These are phyloP conservation scores for Chloroceryle amazona DNA, from an alignment of 2,797 vertebrate genomes.

Conservation along the genomic window DNA sequence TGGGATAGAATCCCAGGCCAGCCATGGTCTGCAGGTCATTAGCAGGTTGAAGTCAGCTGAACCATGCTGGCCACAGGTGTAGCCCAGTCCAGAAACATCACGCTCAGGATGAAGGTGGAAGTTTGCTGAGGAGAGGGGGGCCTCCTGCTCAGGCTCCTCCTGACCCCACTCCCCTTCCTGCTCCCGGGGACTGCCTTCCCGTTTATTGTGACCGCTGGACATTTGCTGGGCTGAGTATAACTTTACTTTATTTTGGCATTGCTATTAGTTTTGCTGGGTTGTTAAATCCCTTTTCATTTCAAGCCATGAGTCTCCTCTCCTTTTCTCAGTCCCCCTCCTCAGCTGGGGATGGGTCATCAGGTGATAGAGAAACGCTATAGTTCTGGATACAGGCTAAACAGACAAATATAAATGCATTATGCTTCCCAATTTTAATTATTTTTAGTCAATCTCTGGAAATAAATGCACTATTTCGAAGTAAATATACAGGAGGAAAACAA, in stretches of 20 bases:
- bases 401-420: background rate
- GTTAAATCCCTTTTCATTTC: background rate
- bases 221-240: background rate
- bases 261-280: background rate
- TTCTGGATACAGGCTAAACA: background rate
- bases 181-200: background rate
- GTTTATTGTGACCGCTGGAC: background rate
- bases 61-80: background rate
- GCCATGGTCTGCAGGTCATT: background rate
- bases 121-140: background rate
- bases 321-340: background rate
- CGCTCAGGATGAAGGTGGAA: background rate
- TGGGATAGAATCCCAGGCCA: background rate
- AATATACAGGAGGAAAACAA: fast-evolving
- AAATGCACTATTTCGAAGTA: background rate
- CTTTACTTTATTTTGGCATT: background rate
- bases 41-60: background rate
- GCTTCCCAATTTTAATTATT: background rate
- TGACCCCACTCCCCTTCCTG: background rate
- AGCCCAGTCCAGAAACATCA: background rate
- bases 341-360: background rate
- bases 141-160: background rate
- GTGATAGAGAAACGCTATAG: background rate
- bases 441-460: background rate
- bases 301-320: background rate